Evolutionary conservation across 2,888 invertebrate genomes (phyloP).

Genomic region (Euzophera pinguis): DNA sequence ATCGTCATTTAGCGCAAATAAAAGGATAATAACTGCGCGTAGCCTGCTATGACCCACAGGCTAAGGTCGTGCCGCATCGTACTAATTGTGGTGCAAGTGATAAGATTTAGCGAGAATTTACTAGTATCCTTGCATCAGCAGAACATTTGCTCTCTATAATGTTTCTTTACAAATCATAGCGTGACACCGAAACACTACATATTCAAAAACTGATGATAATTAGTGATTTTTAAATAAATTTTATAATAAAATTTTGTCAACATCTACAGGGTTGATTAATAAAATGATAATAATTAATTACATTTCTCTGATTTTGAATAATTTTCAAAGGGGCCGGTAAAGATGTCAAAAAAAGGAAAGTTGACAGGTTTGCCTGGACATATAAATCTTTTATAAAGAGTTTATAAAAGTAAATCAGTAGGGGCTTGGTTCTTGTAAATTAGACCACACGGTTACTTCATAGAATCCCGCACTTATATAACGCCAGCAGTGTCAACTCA

Average conservation of each 20-base stretch:
- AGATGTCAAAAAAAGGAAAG: too few relatives aligned
- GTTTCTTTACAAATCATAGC: too few relatives aligned
- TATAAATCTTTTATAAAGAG: too few relatives aligned
- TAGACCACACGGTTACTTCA: conserved; percentile 5
- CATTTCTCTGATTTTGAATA: too few relatives aligned
- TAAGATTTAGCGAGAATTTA: not conserved
- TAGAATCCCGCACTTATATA: conserved; percentile 38
- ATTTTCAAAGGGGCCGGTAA: too few relatives aligned
- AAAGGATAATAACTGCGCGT: conserved; percentile 6
- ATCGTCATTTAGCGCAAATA: conserved; percentile 10
- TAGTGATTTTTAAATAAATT: not conserved
- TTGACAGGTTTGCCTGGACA: too few relatives aligned
- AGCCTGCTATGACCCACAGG: not conserved
- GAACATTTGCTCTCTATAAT: too few relatives aligned
- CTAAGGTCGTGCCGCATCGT: not conserved
- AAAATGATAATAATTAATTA: too few relatives aligned
- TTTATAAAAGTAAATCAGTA: too few relatives aligned
- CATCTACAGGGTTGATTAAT: too few relatives aligned
- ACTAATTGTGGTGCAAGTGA: not conserved
- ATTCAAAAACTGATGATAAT: not conserved
- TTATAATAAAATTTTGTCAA: not conserved
- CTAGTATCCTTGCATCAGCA: too few relatives aligned
- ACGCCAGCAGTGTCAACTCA: conserved; percentile 42
- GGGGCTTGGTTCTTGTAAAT: not conserved
- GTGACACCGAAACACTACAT: too few relatives aligned